Conservation (phyloP, 2,797 vertebrate genomes). For the Pipistrellus pipistrellus region DNA sequence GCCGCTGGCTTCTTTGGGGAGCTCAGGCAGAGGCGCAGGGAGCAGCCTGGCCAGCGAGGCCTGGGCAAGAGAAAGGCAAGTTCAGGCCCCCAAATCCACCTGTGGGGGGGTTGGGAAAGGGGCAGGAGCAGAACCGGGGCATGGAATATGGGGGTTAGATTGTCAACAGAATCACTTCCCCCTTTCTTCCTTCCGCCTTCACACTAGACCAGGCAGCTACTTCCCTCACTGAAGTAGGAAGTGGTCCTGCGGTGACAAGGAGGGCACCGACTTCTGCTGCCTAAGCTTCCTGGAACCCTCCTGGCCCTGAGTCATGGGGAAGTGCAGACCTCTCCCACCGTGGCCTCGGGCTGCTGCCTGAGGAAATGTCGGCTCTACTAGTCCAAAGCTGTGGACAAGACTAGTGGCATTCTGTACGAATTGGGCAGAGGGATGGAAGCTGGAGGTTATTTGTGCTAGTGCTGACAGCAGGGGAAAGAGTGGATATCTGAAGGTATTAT, state of each 20-base stretch:
- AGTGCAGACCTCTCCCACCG: not conserved
- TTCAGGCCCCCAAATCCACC: not conserved
- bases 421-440: not conserved
- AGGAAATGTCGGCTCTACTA: constrained; percentile 21
- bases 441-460: not conserved
- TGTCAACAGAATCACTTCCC: not conserved
- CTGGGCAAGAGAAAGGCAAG: not conserved
- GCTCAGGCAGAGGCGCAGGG: not conserved
- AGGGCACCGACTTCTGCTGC: not conserved
- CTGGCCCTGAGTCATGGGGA: constrained; percentile 37
- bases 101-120: not conserved
- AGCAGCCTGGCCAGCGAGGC: not conserved
- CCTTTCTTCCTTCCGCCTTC: not conserved
- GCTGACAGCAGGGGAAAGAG: not conserved
- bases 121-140: not conserved
- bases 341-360: not conserved
- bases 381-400: not conserved
- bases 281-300: not conserved
- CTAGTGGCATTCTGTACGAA: not conserved
- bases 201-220: not conserved
- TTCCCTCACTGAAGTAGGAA: constrained; percentile 25
- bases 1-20: not conserved
- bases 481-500: not conserved
- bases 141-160: not conserved
- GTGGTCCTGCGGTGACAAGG: not conserved